A percentile compares a stretch with the other conserved stretches of the same genome.
Conservation (phyloP, 2,113 vertebrate genomes). For the Pseudonaja textilis region DNA sequence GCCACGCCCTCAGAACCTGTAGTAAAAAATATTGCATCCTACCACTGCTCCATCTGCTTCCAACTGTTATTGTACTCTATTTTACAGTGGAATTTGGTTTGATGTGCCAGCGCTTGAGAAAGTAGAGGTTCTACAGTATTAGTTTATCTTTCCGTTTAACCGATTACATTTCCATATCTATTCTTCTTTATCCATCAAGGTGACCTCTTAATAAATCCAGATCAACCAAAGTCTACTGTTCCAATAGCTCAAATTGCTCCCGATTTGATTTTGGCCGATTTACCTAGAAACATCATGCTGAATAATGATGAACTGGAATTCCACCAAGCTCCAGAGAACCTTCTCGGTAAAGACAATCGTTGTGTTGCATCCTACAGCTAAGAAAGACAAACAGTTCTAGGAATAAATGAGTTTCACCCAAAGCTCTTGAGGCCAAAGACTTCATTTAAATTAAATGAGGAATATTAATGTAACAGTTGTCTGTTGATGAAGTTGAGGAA, state of each 20-base stretch:
- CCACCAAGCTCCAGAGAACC: constrained; percentile 81
- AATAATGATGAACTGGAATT: constrained; percentile 84
- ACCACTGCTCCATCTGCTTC: too few relatives aligned
- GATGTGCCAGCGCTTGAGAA: background rate
- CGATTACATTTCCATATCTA: background rate
- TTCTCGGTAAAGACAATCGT: constrained; percentile 75
- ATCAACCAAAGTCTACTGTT: constrained; percentile 77
- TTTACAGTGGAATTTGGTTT: background rate
- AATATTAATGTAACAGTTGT: background rate
- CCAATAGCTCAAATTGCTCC: constrained; percentile 92
- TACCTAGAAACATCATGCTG: constrained; percentile 85
- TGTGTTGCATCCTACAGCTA: background rate
- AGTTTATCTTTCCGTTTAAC: background rate
- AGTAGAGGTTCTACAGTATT: background rate
- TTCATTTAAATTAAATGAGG: background rate
- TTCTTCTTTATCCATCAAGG: constrained; percentile 64
- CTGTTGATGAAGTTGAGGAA: background rate
- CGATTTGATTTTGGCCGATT: constrained; percentile 87
- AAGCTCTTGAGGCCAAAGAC: background rate
- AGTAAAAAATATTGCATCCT: too few relatives aligned
- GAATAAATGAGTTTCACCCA: background rate
- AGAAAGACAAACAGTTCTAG: background rate
- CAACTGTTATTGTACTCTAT: too few relatives aligned
- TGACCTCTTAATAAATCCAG: constrained; percentile 81
- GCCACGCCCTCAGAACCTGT: too few relatives aligned